Evolutionary conservation across 2,888 invertebrate genomes (phyloP).

Genomic region (Megamerina dolium): DNA sequence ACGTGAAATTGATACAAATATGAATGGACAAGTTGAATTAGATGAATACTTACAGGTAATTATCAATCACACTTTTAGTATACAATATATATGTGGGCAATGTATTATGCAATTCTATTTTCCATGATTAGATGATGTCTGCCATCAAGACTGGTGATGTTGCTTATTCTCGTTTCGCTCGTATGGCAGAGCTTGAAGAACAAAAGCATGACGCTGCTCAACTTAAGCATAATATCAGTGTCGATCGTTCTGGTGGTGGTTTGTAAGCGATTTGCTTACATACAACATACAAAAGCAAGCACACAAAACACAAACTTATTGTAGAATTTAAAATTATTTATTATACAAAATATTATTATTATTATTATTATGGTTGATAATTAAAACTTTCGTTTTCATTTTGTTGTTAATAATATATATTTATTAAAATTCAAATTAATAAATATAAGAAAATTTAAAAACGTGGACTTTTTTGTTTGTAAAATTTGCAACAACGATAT

Average conservation of each 20-base stretch:
- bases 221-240: conserved; percentile 73
- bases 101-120: neutral
- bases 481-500: too few species aligned
- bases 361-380: too few species aligned
- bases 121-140: conserved; percentile 86
- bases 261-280: too few species aligned
- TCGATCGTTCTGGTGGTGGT: conserved; percentile 94
- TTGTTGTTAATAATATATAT: too few species aligned
- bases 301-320: too few species aligned
- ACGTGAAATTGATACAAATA: conserved; percentile 96
- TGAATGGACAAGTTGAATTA: conserved; percentile 99
- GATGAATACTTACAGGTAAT: conserved; percentile 97
- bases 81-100: neutral
- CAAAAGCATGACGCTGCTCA: conserved; percentile 71
- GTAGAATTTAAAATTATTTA: too few species aligned
- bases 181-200: conserved; percentile 88
- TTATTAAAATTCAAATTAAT: too few species aligned
- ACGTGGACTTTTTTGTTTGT: too few species aligned
- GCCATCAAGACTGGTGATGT: conserved; percentile 95
- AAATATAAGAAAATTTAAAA: too few species aligned
- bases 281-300: too few species aligned
- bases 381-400: too few species aligned
- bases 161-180: conserved; percentile 90
- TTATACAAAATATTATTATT: too few species aligned
- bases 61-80: neutral